Evolutionary conservation across 2,113 vertebrate species (phyloP), one percentile per base, ranked within the genome.

Genomic region (Colius striatus): DNA sequence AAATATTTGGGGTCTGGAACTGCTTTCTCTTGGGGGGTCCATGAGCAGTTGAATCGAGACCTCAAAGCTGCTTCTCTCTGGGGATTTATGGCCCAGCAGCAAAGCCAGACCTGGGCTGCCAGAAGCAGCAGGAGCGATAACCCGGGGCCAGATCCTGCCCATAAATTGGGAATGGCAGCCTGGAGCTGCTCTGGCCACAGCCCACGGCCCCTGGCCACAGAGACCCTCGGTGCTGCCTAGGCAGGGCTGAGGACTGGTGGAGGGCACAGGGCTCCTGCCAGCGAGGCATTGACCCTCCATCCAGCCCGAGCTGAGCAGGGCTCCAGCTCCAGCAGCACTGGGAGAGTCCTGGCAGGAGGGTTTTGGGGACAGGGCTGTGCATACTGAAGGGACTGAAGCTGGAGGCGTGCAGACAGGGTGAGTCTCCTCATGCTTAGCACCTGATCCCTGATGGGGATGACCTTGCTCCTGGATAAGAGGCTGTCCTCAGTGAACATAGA

Each of bases 401-500:
- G 63, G 65, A 67, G 88, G 34, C 6, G 1, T 38, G 65, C 70
- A 86, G 86, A 68, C 16, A 78, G 73, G 50, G 68, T 2, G 61
- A 63, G 58, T 65, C 81, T 86, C 58, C 38, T 41, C 84, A 63
- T 12, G 38, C 88, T 91, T 95, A 67, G 4, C 94, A 72, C 84
- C 84, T 96, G 95, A 95, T 89, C 68, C 84, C 84, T 96, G 95
- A 95, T 89, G 83, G 83, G 60, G 86, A 50, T 94, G 96, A 91
- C 96, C 95, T 96, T 95, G 93, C 84, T 95, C 66, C 81, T 80
- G 83, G 84, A 95, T 91, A 96, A 95, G 87, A 34, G 71, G 34
- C 70, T 60, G 48, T 71, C 48, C 84, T 60, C 57, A 65, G 71
- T 17, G 75, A 36, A 47, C 70, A 66, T 0, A 71, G 94, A 84